Evolutionary conservation across 2,888 invertebrate species (phyloP), one percentile per base, ranked within the genome.

Genomic region (Proisotoma minuta): DNA sequence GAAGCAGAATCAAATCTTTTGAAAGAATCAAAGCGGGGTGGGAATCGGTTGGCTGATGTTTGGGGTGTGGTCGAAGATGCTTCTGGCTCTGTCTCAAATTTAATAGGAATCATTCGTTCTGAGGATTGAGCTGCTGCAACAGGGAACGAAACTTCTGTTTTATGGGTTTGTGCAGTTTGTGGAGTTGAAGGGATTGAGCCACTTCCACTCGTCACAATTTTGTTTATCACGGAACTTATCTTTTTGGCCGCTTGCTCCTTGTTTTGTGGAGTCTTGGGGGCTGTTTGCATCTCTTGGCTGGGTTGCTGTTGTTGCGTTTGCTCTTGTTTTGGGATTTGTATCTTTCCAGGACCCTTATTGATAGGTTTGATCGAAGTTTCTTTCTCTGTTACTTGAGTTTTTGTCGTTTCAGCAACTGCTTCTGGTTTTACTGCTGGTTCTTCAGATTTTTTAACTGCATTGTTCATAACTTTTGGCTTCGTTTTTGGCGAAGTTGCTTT

Each of bases 61-160:
- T 34, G 53, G 52, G n/a, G 43, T 60, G 57, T 27, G 18, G 81
- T 78, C 59, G 76, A 75, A 5, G 74, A 72, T 57, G 52, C 48
- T 76, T 87, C 87, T 69, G 82, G 83, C 10, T 72, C 71, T 15
- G 69, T 65, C 70, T 81, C 81, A 63, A 82, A 77, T 18, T 80
- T 77, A 74, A 87, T 86, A 40, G 87, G 86, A 75, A 87, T 87
- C 72, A 87, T 84, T 71, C 84, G 81, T 77, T 87, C 87, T 1
- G 81, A 78, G 60, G 77, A 75, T 5, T 74, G 72, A 54, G 66
- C 59, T 1, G 79, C 79, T 0, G 79, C 78, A 3, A 84, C 82
- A 0, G 84, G 84, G 68, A 84, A 82, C 1, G 82, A 79, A 3
- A 84, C 81, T 74, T 84, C 84, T 27, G 82, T 82, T 54, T 65